These are phyloP conservation scores for Microctenopoma lineatum DNA, from an alignment of 2,797 vertebrate species.

Conservation along the genomic window DNA sequence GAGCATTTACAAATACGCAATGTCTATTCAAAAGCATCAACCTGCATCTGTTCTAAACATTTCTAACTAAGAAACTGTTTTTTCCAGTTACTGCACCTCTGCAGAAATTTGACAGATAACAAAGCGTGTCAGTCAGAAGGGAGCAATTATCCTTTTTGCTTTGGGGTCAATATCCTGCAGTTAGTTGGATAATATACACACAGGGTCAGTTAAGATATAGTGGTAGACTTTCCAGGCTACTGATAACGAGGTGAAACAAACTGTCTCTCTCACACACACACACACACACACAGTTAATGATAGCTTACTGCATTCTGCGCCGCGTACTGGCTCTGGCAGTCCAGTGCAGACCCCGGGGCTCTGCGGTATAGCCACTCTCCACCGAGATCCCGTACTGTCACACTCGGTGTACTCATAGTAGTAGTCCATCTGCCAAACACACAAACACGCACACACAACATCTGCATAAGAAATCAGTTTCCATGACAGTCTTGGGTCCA, in stretches of 20 bases:
- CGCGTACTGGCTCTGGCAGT: conserved; percentile 93
- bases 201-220: conserved; percentile 29
- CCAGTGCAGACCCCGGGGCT: conserved; percentile 85
- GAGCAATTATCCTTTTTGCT: conserved; percentile 12
- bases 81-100: neutral
- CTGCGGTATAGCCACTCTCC: conserved; percentile 96
- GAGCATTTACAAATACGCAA: too few relatives aligned
- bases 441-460: conserved; percentile 72
- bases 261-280: neutral
- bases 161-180: conserved; percentile 38
- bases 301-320: conserved; percentile 96
- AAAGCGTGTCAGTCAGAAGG: conserved; percentile 9
- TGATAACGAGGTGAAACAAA: conserved; percentile 63
- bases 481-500: neutral
- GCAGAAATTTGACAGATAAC: neutral
- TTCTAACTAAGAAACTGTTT: neutral
- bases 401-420: conserved; percentile 99
- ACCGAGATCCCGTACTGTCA: conserved; percentile 94
- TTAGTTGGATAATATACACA: conserved; percentile 30
- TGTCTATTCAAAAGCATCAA: too few relatives aligned
- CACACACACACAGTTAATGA: neutral
- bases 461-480: conserved; percentile 34
- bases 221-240: conserved; percentile 58
- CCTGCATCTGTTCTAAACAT: neutral
- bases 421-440: conserved; percentile 90